A percentile compares a stretch with the other conserved stretches of the same genome.
These are phyloP conservation scores for Megaceryle maxima DNA, from an alignment of 2,113 vertebrate genomes.

Conservation along the genomic window DNA sequence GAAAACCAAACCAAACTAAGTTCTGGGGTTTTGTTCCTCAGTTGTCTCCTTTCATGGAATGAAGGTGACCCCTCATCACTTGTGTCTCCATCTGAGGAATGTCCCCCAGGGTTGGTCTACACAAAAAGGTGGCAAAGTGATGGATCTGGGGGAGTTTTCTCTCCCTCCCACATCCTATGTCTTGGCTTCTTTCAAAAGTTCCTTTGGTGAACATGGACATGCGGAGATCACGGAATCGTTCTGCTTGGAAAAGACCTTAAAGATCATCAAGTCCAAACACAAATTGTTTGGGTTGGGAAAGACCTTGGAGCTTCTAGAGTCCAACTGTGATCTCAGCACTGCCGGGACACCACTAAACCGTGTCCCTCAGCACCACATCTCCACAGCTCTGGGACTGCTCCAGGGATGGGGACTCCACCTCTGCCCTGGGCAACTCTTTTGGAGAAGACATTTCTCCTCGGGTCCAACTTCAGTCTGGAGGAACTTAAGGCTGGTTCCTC, in stretches of 20 bases:
- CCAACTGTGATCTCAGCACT: no score
- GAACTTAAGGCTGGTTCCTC: no score
- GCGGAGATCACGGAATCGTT: background rate
- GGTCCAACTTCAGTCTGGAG: no score
- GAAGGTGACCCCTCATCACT: background rate
- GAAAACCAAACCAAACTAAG: background rate
- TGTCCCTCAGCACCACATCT: no score
- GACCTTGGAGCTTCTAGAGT: no score
- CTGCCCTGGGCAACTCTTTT: no score
- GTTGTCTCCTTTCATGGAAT: background rate
- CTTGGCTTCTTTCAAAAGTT: background rate
- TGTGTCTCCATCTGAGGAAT: fast-evolving
- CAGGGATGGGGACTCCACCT: background rate
- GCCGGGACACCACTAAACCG: no score
- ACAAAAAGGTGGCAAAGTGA: background rate
- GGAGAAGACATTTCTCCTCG: no score
- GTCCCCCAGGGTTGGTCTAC: fast-evolving
- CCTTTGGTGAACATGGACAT: fast-evolving
- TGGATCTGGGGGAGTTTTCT: background rate
- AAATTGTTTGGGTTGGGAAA: no score
- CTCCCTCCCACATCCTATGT: fast-evolving
- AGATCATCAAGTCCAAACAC: background rate
- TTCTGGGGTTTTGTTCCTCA: background rate
- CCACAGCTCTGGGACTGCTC: background rate
- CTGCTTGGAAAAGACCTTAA: background rate